These are phyloP conservation scores for Tricholaema leucomelas DNA, from an alignment of 2,113 vertebrate genomes.

Conservation along the genomic window DNA sequence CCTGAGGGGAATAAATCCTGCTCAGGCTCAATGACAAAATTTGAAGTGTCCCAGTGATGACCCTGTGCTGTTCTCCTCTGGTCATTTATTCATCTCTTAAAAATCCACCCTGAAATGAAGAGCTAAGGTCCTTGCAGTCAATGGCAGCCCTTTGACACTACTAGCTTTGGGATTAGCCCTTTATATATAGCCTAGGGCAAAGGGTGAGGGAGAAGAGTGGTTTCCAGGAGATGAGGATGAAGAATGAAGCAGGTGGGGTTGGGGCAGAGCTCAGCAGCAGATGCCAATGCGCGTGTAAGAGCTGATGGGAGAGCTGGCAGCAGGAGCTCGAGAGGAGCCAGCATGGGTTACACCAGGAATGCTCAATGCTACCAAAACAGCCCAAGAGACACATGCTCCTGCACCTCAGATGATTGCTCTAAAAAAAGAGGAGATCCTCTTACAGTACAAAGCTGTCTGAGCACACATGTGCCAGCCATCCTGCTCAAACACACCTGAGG, in stretches of 20 bases:
- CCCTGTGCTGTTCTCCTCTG: not conserved
- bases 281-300: not conserved
- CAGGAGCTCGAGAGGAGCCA: not conserved
- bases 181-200: not conserved
- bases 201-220: not conserved
- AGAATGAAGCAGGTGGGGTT: not conserved
- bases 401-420: not conserved
- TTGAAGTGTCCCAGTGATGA: not conserved
- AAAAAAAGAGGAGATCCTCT: not conserved
- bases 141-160: not conserved
- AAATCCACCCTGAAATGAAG: not conserved
- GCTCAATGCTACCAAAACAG: not conserved
- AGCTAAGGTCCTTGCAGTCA: not conserved
- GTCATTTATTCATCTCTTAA: not conserved
- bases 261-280: not conserved
- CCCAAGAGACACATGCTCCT: rapidly evolving
- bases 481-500: not conserved
- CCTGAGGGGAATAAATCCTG: not conserved
- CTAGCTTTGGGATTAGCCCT: not conserved
- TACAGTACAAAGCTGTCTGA: not conserved
- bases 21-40: not conserved
- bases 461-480: rapidly evolving
- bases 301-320: not conserved
- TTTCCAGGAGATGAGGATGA: not conserved
- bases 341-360: not conserved